Evolutionary conservation across 2,888 invertebrate genomes (phyloP).

Genomic region (Ctena decussata): DNA sequence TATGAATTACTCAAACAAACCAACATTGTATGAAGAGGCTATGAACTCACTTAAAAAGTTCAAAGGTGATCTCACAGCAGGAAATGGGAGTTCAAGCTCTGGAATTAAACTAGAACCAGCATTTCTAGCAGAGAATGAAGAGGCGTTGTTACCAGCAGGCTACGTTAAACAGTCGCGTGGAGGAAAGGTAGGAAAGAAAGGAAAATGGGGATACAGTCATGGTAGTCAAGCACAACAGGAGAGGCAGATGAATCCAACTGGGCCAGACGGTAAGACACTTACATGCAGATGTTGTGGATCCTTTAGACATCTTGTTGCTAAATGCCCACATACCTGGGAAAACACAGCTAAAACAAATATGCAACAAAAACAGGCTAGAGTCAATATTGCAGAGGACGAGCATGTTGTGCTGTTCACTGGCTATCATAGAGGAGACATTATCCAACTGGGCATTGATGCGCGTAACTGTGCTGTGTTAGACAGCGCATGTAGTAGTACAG

Average conservation of each 20-base stretch:
- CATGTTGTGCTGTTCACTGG: conserved; percentile 51
- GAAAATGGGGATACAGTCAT: not conserved
- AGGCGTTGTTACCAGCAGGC: conserved; percentile 24
- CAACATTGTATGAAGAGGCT: conserved; percentile 10
- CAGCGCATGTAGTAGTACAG: conserved; percentile 67
- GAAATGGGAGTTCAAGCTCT: not conserved
- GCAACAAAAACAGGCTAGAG: conserved; percentile 34
- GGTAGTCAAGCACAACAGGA: not conserved
- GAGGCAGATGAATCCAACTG: conserved; percentile 34
- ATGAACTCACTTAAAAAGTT: not conserved
- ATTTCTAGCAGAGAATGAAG: conserved; percentile 12
- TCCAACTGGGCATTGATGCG: too few relatives aligned
- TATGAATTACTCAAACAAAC: not conserved
- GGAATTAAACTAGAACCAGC: conserved; percentile 9
- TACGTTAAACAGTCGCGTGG: conserved; percentile 13
- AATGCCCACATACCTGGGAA: conserved; percentile 15
- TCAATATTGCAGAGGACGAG: conserved; percentile 33
- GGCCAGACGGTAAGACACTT: conserved; percentile 24
- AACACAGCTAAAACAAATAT: conserved; percentile 14
- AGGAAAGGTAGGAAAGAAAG: not conserved
- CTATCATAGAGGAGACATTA: conserved; percentile 37
- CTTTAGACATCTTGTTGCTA: too few relatives aligned
- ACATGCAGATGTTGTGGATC: too few relatives aligned
- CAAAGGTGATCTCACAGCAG: not conserved
- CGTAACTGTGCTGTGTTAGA: conserved; percentile 60